Percentiles rank a stretch among this genome's conserved stretches.
Conservation (phyloP, 2,888 invertebrate genomes). For the Brassicogethes aeneus region DNA sequence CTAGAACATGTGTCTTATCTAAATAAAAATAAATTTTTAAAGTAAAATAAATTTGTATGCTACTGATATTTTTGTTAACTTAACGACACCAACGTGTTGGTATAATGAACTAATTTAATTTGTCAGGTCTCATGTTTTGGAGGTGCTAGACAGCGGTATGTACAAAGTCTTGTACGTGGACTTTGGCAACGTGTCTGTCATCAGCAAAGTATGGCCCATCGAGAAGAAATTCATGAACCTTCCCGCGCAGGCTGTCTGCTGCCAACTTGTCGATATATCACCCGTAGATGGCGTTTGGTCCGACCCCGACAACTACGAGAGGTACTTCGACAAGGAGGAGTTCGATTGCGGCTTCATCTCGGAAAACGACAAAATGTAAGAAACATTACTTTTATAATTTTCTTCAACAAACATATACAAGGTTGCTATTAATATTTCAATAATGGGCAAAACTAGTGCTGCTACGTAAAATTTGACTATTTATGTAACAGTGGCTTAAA, state of each 20-base stretch:
- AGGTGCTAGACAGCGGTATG: constrained; percentile 32
- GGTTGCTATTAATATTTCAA: too few relatives aligned
- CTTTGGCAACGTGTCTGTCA: constrained; percentile 62
- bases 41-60: too few relatives aligned
- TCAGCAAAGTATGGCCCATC: constrained; percentile 61
- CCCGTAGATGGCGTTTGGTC: constrained; percentile 53
- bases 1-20: too few relatives aligned
- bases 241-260: constrained; percentile 63
- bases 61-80: too few relatives aligned
- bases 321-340: constrained; percentile 53
- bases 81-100: too few relatives aligned
- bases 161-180: constrained; percentile 59
- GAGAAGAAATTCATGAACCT: constrained; percentile 56
- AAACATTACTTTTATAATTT: constrained; percentile 15
- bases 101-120: too few relatives aligned
- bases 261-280: constrained; percentile 53
- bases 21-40: too few relatives aligned
- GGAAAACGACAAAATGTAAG: constrained; percentile 41
- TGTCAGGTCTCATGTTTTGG: constrained; percentile 55
- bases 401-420: constrained; percentile 9
- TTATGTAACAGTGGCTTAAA: too few relatives aligned
- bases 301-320: constrained; percentile 44
- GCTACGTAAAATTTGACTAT: too few relatives aligned
- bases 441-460: constrained; percentile 2
- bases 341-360: constrained; percentile 52